Base-by-base conservation (phyloP, 2,113 vertebrate species). In the Typhlomys cinereus region DNA sequence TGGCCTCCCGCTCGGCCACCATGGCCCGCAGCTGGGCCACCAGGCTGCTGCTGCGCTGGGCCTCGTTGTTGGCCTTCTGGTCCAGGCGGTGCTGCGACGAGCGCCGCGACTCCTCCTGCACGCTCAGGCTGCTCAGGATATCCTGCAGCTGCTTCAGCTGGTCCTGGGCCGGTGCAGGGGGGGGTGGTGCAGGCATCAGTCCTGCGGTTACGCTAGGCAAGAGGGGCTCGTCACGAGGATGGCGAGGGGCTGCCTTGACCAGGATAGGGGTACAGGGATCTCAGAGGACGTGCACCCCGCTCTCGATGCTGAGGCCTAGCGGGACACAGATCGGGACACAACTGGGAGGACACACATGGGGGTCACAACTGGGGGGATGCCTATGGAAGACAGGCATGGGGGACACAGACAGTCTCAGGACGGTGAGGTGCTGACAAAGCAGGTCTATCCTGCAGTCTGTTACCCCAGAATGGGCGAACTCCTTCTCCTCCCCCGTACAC, bases 141-240 rank as follows among this genome's bases (percentile, higher is more conserved):
- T 98, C 98, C 96, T 99, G 99, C 90, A 99, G 98, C 97, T 98
- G 98, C 46, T 98, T 98, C 96, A 99, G 98, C 94, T 99, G 99
- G 89, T 96, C 98, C 99, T 99, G 98, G 29, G 62, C 2, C 48
- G 0, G 11, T 66, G 1, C 21, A 64, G 36, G 54, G 88, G 59
- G 46, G 44, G 71, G 15, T 0, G 1, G 21, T 44, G 62, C 64
- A 48, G 76, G 73, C 29, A n/a, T n/a, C n/a, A n/a, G n/a, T n/a
- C n/a, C n/a, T 14, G 6, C 0, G 14, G 44, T 9, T 70, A 7
- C 61, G 70, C 64, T 23, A 34, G 52, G 75, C 69, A 23, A 44
- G 57, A 14, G 44, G n/a, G n/a, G n/a, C n/a, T n/a, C n/a, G n/a
- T n/a, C 62, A 31, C 4, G 27, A 34, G 4, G 64, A 59, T 3